phyloP scores from a whole-genome alignment of 2,113 vertebrate species.

The Bubalus kerabau region DNA sequence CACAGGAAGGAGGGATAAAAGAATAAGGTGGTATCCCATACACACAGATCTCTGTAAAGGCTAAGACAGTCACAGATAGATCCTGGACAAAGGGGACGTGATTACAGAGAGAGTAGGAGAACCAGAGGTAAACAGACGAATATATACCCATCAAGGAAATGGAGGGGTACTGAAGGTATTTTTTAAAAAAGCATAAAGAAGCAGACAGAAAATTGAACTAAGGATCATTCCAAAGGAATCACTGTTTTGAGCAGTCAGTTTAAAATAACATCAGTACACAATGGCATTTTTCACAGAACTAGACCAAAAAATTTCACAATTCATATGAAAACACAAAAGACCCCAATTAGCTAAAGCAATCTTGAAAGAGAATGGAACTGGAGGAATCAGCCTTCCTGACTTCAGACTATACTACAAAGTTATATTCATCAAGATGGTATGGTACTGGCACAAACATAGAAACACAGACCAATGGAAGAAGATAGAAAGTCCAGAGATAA shows the following conservation, averaged over 20 bases:
- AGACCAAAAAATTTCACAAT: neutral
- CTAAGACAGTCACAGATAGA: neutral
- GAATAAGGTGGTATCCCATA: neutral
- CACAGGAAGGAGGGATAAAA: neutral
- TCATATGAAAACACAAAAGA: neutral
- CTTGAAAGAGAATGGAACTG: neutral
- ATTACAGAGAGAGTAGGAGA: neutral
- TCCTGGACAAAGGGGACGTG: neutral
- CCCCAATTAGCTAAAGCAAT: neutral
- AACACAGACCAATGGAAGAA: neutral
- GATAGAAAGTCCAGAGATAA: neutral
- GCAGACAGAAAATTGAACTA: neutral
- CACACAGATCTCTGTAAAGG: neutral
- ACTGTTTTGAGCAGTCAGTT: slow-evolving; percentile 18
- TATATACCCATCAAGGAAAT: neutral
- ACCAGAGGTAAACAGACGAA: neutral
- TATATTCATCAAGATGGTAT: neutral
- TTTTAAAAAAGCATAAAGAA: neutral
- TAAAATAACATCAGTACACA: slow-evolving; percentile 15
- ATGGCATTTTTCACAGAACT: neutral
- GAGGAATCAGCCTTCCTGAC: neutral
- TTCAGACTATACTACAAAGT: neutral
- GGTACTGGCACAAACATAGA: neutral
- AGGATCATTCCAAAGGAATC: neutral
- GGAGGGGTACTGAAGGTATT: neutral